Percentiles rank a stretch among this genome's conserved stretches.
These are phyloP conservation scores for Cyprinodon diabolis DNA, from an alignment of 2,797 vertebrate species.

Conservation along the genomic window DNA sequence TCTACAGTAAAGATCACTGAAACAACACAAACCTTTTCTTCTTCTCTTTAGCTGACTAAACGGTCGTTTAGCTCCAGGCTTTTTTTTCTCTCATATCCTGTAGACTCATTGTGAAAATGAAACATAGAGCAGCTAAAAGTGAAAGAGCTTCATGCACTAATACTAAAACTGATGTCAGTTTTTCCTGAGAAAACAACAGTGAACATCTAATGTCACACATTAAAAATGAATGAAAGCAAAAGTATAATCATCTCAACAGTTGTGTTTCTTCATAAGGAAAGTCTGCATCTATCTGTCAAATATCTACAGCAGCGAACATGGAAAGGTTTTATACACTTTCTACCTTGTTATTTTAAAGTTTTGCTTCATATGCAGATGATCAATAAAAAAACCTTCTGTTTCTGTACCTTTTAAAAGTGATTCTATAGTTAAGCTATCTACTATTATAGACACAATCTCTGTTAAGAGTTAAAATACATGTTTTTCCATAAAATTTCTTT, in stretches of 20 bases:
- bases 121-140: neutral
- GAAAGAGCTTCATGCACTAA: neutral
- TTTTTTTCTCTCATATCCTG: neutral
- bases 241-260: neutral
- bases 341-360: neutral
- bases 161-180: accelerated
- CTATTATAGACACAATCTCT: neutral
- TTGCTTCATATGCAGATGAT: neutral
- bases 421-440: too few relatives aligned
- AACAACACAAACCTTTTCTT: neutral
- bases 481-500: neutral
- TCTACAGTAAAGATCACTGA: neutral
- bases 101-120: conserved; percentile 12
- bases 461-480: neutral
- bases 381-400: neutral
- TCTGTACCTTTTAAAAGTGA: neutral
- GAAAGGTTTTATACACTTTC: neutral
- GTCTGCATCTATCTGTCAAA: neutral
- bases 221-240: neutral
- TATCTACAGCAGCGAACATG: neutral
- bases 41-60: neutral
- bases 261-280: accelerated
- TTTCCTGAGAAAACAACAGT: neutral
- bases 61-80: neutral
- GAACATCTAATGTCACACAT: neutral